Conservation (phyloP, 1,140 invertebrate genomes). For the Tetragonula clypearis region DNA sequence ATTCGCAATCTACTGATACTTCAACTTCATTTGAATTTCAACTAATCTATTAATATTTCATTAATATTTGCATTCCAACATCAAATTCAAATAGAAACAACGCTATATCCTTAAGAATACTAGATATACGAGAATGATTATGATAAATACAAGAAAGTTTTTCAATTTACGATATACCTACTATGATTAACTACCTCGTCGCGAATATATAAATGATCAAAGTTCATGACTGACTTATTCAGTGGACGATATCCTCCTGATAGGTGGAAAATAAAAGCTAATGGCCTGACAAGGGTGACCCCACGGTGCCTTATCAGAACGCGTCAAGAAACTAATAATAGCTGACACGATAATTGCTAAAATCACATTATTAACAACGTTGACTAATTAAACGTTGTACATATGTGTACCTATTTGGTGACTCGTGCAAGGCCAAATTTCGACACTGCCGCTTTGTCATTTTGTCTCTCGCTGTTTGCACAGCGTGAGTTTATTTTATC, state of each 20-base stretch:
- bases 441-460: neutral
- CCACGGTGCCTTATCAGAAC: slow-evolving; percentile 35
- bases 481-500: neutral
- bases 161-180: neutral
- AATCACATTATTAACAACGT: neutral
- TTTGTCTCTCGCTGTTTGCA: neutral
- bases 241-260: slow-evolving; percentile 57
- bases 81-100: neutral
- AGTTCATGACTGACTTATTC: slow-evolving; percentile 55
- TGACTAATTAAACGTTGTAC: neutral
- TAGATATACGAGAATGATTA: neutral
- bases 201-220: slow-evolving; percentile 4
- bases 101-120: neutral
- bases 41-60: too few species aligned
- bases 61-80: neutral
- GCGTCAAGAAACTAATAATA: slow-evolving; percentile 33
- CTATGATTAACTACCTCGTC: slow-evolving; percentile 20
- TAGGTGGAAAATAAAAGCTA: slow-evolving; percentile 51
- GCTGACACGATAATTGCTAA: neutral
- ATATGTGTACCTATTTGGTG: neutral
- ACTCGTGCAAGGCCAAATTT: neutral
- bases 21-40: too few species aligned
- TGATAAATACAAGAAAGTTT: neutral
- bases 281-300: slow-evolving; percentile 27
- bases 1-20: neutral